Conservation (phyloP, 2,113 vertebrate genomes). For the Arvicanthis niloticus region DNA sequence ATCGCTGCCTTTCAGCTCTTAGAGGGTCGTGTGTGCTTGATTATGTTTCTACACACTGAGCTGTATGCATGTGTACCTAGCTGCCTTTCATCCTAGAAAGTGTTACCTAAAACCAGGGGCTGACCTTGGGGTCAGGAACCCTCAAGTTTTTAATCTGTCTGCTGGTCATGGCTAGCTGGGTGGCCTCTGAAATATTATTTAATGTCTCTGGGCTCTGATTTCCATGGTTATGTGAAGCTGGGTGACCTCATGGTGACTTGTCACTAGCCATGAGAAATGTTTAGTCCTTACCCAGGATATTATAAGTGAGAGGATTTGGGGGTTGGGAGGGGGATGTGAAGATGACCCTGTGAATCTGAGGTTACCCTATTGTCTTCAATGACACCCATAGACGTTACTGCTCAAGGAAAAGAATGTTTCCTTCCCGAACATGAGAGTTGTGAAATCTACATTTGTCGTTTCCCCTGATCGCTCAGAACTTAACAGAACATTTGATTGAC, state of each 20-base stretch:
- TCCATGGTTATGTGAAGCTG: background rate
- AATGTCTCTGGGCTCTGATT: constrained; percentile 52
- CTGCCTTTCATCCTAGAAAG: rapidly evolving
- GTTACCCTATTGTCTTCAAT: constrained; percentile 1
- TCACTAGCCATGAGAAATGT: background rate
- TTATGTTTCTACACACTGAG: background rate
- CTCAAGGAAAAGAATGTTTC: background rate
- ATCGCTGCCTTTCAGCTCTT: background rate
- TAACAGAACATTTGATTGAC: constrained; percentile 35
- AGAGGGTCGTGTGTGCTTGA: background rate
- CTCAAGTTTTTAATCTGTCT: constrained; percentile 40
- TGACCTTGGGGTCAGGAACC: constrained; percentile 36
- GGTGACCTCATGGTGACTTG: background rate
- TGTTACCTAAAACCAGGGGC: constrained; percentile 49
- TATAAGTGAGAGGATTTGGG: background rate
- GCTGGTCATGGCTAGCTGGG: constrained; percentile 3
- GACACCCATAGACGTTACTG: background rate
- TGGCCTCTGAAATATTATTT: constrained; percentile 71
- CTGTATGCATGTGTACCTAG: background rate
- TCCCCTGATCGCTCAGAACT: background rate
- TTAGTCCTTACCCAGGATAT: background rate
- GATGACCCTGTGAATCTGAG: background rate
- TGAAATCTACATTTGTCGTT: background rate
- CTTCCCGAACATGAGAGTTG: constrained; percentile 16
- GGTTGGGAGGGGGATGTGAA: background rate